phyloP scores from a whole-genome alignment of 2,888 invertebrate species.

The Xestia ashworthii region DNA sequence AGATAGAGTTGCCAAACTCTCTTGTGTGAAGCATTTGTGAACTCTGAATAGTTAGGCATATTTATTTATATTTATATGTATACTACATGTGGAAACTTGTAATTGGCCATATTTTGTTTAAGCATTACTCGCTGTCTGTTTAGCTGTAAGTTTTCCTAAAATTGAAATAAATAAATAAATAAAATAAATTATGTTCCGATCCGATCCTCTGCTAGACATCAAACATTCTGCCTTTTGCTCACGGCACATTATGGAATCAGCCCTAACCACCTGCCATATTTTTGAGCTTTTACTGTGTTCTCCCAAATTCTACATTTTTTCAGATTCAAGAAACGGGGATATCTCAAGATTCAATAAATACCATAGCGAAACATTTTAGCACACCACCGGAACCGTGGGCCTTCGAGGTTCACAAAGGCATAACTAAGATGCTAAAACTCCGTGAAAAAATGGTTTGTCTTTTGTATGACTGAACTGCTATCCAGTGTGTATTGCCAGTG shows the following conservation, averaged over 20 bases:
- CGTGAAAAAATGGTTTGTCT: constrained; percentile 81
- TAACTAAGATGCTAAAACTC: constrained; percentile 77
- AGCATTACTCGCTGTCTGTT: too few relatives aligned
- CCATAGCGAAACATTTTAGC: constrained; percentile 82
- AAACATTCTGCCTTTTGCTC: neutral
- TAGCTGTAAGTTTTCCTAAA: too few relatives aligned
- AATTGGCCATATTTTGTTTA: too few relatives aligned
- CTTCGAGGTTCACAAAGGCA: constrained; percentile 85
- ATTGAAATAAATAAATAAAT: too few relatives aligned
- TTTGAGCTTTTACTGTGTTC: neutral
- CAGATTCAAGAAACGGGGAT: constrained; percentile 83
- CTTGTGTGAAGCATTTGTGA: neutral
- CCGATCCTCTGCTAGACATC: neutral
- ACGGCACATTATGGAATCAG: neutral
- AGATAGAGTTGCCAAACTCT: neutral
- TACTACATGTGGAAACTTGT: too few relatives aligned
- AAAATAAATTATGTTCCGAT: neutral
- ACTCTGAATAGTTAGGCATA: neutral
- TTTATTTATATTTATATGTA: too few relatives aligned
- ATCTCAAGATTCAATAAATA: constrained; percentile 73
- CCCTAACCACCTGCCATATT: neutral
- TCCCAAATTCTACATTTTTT: neutral
- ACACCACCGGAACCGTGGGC: constrained; percentile 84
- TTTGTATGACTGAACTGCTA: constrained; percentile 1
- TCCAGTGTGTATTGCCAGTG: too few relatives aligned